Base-by-base conservation (phyloP, 1,140 invertebrate species). In the Lepidurus packardi region DNA sequence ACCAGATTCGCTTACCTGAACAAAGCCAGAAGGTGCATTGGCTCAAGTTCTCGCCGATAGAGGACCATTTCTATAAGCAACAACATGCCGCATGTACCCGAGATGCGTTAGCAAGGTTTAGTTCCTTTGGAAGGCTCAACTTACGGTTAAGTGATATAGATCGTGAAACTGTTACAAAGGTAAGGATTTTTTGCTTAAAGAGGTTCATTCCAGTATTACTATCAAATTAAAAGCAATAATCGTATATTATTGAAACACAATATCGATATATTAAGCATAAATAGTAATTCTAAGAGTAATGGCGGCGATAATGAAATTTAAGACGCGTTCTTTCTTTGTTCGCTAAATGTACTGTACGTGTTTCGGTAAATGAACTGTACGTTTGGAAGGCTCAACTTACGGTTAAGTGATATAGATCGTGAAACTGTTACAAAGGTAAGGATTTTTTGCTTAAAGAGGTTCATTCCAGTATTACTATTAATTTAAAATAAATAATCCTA, bases 21-120 rank as follows among this genome's bases (percentile, higher is more conserved):
- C 87, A 88, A 81, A 85, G 81, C n/a, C 84, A 87, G 78, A 80
- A 85, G 44, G 80, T 86, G 13, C 84, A 89, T 81, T 87, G 86
- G 86, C 80, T 90, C 74, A 83, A 85, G 7, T 90, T 90, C 82
- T 87, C 88, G n/a, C 87, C 88, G 4, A 86, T 89, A 3, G 89
- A 90, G 82, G 86, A 88, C 78, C 86, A 89, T 83, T 90, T 90
- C 82, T 90, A 90, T 81, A 83, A 87, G 13, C 81, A 85, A 43
- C 86, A 89, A 80, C 87, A 86, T 80, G 79, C 83, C 16, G 82
- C 85, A 7, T 88, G 86, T 81, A 83, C 84, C 6, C 80, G 81
- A 8, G 83, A 85, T 34, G 83, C 85, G 4, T 81, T 84, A 16
- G 77, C 82, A 79, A 85, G 82, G 75, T 80, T 80, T 34, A 82